Evolutionary conservation across 2,113 vertebrate species (phyloP).

Genomic region (Planiliza haematocheilus): DNA sequence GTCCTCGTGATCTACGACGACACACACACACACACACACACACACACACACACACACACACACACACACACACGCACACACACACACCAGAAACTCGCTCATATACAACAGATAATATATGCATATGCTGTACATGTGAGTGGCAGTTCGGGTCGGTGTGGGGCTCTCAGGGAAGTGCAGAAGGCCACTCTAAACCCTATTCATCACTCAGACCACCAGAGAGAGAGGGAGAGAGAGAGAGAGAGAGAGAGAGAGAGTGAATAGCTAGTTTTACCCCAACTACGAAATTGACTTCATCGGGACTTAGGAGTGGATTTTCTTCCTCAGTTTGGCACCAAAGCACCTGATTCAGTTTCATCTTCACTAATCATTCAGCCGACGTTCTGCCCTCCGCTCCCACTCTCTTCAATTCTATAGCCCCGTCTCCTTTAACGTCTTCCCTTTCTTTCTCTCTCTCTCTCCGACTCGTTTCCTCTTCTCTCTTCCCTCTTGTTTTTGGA

Average conservation of each 20-base stretch:
- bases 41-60: not conserved
- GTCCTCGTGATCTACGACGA: constrained; percentile 26
- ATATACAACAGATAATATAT: constrained; percentile 11
- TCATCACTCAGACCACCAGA: constrained; percentile 75
- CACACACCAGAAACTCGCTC: not conserved
- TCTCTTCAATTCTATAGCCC: constrained; percentile 29
- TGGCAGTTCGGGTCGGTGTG: constrained; percentile 52
- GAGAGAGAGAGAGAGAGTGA: constrained; percentile 43
- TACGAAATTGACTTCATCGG: constrained; percentile 66
- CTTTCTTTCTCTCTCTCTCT: constrained; percentile 47
- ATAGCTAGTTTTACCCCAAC: constrained; percentile 41
- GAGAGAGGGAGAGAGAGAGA: constrained; percentile 43
- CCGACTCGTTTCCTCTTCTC: constrained; percentile 37
- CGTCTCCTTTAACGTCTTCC: constrained; percentile 27
- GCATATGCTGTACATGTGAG: constrained; percentile 34
- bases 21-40: not conserved
- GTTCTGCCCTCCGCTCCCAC: constrained; percentile 36
- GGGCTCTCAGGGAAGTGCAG: constrained; percentile 62
- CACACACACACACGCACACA: constrained; percentile 17
- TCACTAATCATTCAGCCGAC: constrained; percentile 41
- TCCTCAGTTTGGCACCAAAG: constrained; percentile 42
- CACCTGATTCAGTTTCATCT: constrained; percentile 71
- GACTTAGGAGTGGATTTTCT: constrained; percentile 71
- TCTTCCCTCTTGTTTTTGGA: constrained; percentile 65
- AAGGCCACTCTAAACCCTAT: constrained; percentile 68